These are phyloP conservation scores for Psephotus haematonotus DNA, from an alignment of 2,113 vertebrate species.

Conservation along the genomic window DNA sequence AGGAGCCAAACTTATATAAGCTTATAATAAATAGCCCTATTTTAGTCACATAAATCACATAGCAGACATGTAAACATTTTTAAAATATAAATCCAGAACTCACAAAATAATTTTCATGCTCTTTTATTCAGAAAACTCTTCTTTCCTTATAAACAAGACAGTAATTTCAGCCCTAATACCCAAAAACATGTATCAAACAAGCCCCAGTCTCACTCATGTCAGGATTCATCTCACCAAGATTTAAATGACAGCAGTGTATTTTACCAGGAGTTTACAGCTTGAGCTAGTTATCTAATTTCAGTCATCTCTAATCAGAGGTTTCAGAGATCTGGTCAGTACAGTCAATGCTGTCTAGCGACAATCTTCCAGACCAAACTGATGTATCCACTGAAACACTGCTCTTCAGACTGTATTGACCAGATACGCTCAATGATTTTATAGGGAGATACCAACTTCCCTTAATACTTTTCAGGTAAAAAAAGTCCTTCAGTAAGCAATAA, in stretches of 20 bases:
- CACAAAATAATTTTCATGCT: neutral
- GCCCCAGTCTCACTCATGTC: neutral
- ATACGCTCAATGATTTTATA: neutral
- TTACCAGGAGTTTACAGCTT: neutral
- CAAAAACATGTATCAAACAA: neutral
- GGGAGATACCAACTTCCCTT: neutral
- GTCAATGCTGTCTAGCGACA: neutral
- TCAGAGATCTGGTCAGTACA: neutral
- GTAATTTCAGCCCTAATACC: neutral
- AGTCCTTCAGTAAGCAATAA: neutral
- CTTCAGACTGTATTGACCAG: neutral
- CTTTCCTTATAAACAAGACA: neutral
- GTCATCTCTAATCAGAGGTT: neutral
- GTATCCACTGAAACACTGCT: neutral
- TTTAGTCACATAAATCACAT: neutral
- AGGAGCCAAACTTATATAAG: neutral
- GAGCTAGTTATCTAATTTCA: neutral
- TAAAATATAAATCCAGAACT: neutral
- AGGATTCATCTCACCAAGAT: neutral
- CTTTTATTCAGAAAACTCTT: neutral
- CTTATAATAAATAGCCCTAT: neutral
- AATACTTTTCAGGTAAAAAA: neutral
- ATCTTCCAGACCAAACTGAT: neutral
- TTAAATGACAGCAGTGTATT: neutral
- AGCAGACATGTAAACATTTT: neutral